Conservation (phyloP, 2,888 invertebrate genomes). For the Halictus quadricinctus region DNA sequence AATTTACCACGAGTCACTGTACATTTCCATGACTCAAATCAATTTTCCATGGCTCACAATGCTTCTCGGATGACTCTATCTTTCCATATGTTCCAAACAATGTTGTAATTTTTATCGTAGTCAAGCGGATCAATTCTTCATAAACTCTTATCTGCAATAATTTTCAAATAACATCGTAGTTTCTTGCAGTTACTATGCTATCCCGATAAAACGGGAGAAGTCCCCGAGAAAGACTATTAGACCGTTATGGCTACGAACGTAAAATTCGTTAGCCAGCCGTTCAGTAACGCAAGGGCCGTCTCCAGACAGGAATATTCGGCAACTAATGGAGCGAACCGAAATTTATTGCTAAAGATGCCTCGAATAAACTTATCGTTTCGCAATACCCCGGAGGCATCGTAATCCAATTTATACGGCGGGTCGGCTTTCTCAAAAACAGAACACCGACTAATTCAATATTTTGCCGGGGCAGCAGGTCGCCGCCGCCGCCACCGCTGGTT, state of each 20-base stretch:
- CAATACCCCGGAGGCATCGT: slow-evolving; percentile 17
- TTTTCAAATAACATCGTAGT: background rate
- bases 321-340: slow-evolving; percentile 16
- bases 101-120: background rate
- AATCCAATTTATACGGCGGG: slow-evolving; percentile 26
- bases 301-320: background rate
- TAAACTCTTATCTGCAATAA: background rate
- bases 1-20: background rate
- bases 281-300: background rate
- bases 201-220: background rate
- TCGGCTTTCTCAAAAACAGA: slow-evolving; percentile 28
- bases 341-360: slow-evolving; percentile 21
- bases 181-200: background rate
- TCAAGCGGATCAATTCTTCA: background rate
- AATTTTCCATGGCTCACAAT: background rate
- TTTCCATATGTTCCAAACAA: background rate
- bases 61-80: background rate
- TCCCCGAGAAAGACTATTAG: background rate
- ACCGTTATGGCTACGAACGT: background rate
- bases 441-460: slow-evolving; percentile 33
- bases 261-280: slow-evolving; percentile 2
- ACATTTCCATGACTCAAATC: background rate
- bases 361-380: slow-evolving; percentile 30
- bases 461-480: background rate
- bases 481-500: background rate